Percentiles rank a stretch among this genome's conserved stretches.
phyloP scores from a whole-genome alignment of 2,113 vertebrate genomes.

The Zosterops hypoxanthus region DNA sequence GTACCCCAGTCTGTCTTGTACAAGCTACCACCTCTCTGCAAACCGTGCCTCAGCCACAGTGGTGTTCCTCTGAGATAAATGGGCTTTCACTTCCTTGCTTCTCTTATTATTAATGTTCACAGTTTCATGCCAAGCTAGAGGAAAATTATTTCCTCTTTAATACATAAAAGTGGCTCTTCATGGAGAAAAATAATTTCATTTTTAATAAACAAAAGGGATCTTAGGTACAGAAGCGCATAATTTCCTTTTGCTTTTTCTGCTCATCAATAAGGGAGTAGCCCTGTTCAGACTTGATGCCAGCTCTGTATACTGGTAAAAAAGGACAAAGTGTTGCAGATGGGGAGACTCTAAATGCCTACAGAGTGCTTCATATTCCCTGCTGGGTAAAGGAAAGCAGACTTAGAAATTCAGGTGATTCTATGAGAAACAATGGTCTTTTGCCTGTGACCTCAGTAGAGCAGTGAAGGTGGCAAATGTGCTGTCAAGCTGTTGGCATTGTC shows the following conservation, averaged over 20 bases:
- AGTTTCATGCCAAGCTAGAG: background rate
- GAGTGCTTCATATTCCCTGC: background rate
- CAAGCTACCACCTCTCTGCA: background rate
- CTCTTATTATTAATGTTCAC: background rate
- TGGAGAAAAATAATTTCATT: background rate
- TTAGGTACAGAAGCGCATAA: background rate
- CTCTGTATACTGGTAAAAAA: background rate
- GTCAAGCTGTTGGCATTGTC: background rate
- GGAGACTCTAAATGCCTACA: background rate
- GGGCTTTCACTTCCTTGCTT: background rate
- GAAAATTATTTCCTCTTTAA: constrained; percentile 20
- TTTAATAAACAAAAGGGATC: background rate
- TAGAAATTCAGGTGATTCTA: background rate
- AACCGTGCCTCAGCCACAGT: background rate
- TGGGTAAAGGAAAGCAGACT: background rate
- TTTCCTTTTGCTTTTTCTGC: background rate
- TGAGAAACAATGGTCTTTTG: background rate
- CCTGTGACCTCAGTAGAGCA: background rate
- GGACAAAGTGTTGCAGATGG: background rate
- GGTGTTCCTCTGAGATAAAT: background rate
- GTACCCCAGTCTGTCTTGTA: background rate
- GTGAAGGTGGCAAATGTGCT: background rate
- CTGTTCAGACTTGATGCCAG: background rate
- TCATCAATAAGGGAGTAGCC: background rate
- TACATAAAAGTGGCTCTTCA: background rate